Evolutionary conservation across 2,888 invertebrate species (phyloP).

Genomic region (Sinopyrophorus schimmeli): DNA sequence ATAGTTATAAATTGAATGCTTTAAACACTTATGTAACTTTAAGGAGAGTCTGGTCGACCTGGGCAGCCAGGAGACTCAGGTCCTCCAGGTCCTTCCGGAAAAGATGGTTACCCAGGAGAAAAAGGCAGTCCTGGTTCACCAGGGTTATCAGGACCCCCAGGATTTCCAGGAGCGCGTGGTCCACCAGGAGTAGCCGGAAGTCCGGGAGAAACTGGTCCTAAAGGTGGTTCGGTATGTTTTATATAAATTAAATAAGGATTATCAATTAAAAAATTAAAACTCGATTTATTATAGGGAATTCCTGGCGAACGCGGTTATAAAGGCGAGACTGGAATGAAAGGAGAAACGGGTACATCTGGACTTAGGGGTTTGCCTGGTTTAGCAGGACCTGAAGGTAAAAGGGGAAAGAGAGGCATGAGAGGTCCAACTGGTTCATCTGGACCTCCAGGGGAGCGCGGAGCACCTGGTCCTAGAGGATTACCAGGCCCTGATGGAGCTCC

Average conservation of each 20-base stretch:
- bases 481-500: slow-evolving; percentile 77
- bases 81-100: slow-evolving; percentile 73
- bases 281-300: slow-evolving; percentile 61
- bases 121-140: slow-evolving; percentile 75
- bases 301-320: slow-evolving; percentile 80
- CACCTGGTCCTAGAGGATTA: slow-evolving; percentile 66
- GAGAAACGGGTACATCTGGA: slow-evolving; percentile 73
- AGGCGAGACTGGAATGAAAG: slow-evolving; percentile 77
- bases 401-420: slow-evolving; percentile 77
- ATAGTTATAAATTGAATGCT: slow-evolving; percentile 3
- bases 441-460: slow-evolving; percentile 73
- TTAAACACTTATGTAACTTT: slow-evolving; percentile 7
- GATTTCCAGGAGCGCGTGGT: slow-evolving; percentile 81
- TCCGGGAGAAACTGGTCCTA: slow-evolving; percentile 72
- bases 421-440: slow-evolving; percentile 77
- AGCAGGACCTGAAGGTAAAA: slow-evolving; percentile 77
- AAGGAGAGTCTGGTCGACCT: slow-evolving; percentile 76
- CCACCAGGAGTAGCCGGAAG: slow-evolving; percentile 75
- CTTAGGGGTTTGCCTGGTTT: slow-evolving; percentile 76
- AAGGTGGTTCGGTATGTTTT: slow-evolving; percentile 70
- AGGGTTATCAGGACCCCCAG: slow-evolving; percentile 76
- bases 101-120: slow-evolving; percentile 79
- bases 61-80: slow-evolving; percentile 79
- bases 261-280: slow-evolving; percentile 4
- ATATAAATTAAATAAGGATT: slow-evolving; percentile 2